Evolutionary conservation across 1,140 invertebrate genomes (phyloP).

Genomic region (Eriosoma lanigerum): DNA sequence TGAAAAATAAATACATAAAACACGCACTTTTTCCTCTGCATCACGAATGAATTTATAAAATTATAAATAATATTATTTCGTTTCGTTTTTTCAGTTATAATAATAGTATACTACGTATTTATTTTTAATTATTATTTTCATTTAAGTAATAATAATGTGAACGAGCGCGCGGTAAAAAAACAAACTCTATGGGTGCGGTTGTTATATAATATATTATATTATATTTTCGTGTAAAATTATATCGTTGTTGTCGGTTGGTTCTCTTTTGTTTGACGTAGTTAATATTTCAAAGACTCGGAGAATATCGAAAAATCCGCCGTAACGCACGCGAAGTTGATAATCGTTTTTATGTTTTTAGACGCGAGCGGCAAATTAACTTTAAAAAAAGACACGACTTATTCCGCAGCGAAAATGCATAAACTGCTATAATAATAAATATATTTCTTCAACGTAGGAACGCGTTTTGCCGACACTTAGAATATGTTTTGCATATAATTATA

Average conservation of each 20-base stretch:
- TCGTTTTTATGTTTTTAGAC: background rate
- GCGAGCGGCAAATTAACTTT: background rate
- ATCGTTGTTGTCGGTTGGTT: background rate
- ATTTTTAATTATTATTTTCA: slow-evolving; percentile 30
- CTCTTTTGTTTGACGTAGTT: slow-evolving; percentile 11
- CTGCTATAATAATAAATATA: too few species aligned
- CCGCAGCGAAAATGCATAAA: background rate
- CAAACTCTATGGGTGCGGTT: background rate
- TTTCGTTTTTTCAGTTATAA: background rate
- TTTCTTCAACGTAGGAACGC: too few species aligned
- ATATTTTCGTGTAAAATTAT: background rate
- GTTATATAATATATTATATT: too few species aligned
- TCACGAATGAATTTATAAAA: too few species aligned
- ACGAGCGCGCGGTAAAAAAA: background rate
- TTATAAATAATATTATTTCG: too few species aligned
- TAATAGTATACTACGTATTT: background rate
- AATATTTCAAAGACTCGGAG: background rate
- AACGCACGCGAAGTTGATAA: too few species aligned
- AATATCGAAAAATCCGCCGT: too few species aligned
- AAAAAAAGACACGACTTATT: background rate
- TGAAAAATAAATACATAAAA: too few species aligned
- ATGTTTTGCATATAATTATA: too few species aligned
- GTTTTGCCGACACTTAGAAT: too few species aligned
- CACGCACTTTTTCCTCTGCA: too few species aligned
- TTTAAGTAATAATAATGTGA: too few species aligned